These are phyloP conservation scores for Alviniconcha strummeri DNA, from an alignment of 2,888 invertebrate genomes.

Conservation along the genomic window DNA sequence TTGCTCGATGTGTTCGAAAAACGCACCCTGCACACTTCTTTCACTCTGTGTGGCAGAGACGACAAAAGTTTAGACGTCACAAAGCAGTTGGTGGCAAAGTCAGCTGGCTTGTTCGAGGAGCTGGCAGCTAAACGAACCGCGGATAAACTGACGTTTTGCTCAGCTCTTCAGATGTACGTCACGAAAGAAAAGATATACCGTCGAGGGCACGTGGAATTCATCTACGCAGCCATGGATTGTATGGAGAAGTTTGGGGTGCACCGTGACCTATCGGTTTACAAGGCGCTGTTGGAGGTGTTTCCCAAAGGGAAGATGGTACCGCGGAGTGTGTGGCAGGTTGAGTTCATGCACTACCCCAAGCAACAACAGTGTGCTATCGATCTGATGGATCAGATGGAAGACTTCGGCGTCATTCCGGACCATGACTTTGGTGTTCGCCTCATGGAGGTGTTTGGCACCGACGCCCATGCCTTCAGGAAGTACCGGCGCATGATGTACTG, in stretches of 20 bases:
- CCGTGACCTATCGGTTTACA: conserved; percentile 84
- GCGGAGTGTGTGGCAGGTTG: conserved; percentile 84
- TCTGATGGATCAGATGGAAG: conserved; percentile 95
- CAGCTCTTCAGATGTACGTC: conserved; percentile 78
- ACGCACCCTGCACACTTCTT: conserved; percentile 4
- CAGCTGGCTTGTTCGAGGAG: conserved; percentile 41
- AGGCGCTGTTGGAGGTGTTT: conserved; percentile 88
- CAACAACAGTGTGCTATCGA: conserved; percentile 96
- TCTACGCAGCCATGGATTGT: conserved; percentile 89
- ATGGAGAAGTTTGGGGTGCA: conserved; percentile 94
- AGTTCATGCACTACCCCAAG: conserved; percentile 94
- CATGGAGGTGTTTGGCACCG: conserved; percentile 87
- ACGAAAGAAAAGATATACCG: conserved; percentile 80
- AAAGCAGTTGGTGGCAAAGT: conserved; percentile 32
- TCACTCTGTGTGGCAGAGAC: conserved; percentile 5
- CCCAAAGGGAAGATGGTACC: conserved; percentile 88
- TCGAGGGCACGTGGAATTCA: conserved; percentile 94
- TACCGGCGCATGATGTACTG: conserved; percentile 79
- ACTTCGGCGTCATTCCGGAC: conserved; percentile 94
- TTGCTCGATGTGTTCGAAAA: not conserved
- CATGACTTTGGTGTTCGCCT: conserved; percentile 89
- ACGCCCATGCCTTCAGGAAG: conserved; percentile 77
- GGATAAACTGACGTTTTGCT: conserved; percentile 57
- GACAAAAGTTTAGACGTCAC: conserved; percentile 13
- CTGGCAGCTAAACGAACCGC: conserved; percentile 43